Evolutionary conservation across 2,888 invertebrate genomes (phyloP).

Genomic region (Harpagoxenus sublaevis): DNA sequence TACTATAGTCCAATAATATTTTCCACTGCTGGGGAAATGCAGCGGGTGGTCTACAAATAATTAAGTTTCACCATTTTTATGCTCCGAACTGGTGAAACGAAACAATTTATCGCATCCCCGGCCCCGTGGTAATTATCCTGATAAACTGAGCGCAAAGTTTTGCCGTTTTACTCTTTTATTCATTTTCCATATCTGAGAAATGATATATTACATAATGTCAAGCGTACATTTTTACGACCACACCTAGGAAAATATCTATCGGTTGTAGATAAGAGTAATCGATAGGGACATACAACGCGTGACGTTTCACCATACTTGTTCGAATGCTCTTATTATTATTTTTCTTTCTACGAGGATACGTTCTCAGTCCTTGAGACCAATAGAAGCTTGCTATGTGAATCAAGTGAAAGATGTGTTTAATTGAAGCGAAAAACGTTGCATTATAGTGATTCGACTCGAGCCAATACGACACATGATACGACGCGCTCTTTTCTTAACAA

Average conservation of each 20-base stretch:
- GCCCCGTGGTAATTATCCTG: constrained; percentile 5
- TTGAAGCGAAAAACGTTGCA: not conserved
- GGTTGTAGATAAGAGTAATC: constrained; percentile 32
- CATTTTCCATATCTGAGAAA: not conserved
- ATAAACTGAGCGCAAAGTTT: constrained; percentile 19
- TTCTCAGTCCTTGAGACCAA: not conserved
- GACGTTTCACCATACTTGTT: constrained; percentile 14
- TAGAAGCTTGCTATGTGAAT: constrained; percentile 4
- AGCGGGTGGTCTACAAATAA: constrained; percentile 16
- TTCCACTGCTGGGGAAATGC: not conserved
- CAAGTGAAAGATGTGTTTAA: constrained; percentile 9
- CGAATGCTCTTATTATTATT: not conserved
- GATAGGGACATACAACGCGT: constrained; percentile 16
- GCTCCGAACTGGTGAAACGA: not conserved
- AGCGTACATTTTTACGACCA: constrained; percentile 21
- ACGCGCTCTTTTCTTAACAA: constrained; percentile 9
- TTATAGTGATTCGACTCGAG: not conserved
- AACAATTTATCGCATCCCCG: constrained; percentile 20
- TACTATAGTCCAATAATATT: constrained; percentile 21
- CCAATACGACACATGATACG: not conserved
- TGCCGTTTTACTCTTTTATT: constrained; percentile 19
- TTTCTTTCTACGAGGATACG: not conserved
- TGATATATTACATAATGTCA: constrained; percentile 21
- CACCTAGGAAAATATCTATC: constrained; percentile 42
- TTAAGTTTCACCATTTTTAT: constrained; percentile 33